A percentile compares a stretch with the other conserved stretches of the same genome.
Conservation (phyloP, 1,140 invertebrate species). For the Oryctes rhinoceros region DNA sequence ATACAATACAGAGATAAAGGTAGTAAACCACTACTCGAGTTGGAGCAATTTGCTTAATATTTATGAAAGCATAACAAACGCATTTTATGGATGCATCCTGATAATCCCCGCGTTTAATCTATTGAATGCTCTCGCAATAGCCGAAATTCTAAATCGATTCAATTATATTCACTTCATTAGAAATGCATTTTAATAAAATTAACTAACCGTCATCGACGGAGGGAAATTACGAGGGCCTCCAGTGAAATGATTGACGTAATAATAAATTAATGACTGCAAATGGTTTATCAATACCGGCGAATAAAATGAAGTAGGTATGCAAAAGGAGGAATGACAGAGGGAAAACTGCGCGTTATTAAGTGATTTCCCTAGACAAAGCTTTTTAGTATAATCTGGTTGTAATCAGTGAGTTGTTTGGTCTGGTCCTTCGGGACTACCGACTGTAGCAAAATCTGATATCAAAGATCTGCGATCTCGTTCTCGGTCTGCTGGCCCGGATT, state of each 20-base stretch:
- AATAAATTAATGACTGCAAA: conserved; percentile 15
- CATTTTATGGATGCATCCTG: too few species aligned
- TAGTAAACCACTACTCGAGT: too few species aligned
- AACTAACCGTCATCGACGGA: not conserved
- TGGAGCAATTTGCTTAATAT: too few species aligned
- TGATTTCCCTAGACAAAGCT: conserved; percentile 41
- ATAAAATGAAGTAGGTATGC: not conserved
- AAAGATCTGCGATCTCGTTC: conserved; percentile 29
- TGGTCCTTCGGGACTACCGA: conserved; percentile 3
- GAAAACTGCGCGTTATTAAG: conserved; percentile 28
- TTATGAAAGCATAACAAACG: too few species aligned
- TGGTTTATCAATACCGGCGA: not conserved
- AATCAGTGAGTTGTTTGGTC: conserved; percentile 39
- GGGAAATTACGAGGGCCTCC: not conserved
- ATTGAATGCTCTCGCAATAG: too few species aligned
- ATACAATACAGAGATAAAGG: too few species aligned
- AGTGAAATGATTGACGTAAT: conserved; percentile 13
- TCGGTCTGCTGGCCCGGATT: conserved; percentile 25
- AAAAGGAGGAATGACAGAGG: not conserved
- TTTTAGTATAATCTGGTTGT: conserved; percentile 39
- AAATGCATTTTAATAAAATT: not conserved
- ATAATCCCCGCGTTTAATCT: too few species aligned
- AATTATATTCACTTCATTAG: not conserved
- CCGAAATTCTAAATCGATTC: too few species aligned
- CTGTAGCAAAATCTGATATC: conserved; percentile 38